Conservation (phyloP, 1,140 invertebrate species). For the Sycophaga agraensis region DNA sequence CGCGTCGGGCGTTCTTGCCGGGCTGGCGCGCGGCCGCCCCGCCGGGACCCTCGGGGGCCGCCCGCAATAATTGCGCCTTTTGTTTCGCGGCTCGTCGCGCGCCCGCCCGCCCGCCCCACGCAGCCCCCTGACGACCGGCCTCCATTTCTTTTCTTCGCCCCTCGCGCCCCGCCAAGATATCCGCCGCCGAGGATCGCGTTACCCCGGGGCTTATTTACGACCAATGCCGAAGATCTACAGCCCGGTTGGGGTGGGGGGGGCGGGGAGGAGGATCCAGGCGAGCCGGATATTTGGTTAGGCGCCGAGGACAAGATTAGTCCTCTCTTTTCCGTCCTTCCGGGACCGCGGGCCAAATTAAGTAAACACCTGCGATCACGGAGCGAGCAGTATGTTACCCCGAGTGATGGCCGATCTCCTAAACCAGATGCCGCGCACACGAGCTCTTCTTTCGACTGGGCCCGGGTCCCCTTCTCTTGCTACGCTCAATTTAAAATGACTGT, state of each 20-base stretch:
- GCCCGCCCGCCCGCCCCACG: too few relatives aligned
- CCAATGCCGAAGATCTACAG: constrained; percentile 11
- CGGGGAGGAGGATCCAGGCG: neutral
- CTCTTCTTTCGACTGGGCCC: too few relatives aligned
- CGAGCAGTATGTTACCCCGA: too few relatives aligned
- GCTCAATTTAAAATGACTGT: too few relatives aligned
- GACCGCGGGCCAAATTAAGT: neutral
- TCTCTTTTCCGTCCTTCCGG: constrained; percentile 22
- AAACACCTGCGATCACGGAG: constrained; percentile 12
- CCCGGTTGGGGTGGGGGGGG: too few relatives aligned
- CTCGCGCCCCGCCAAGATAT: neutral
- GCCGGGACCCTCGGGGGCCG: constrained; percentile 34
- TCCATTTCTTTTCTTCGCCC: constrained; percentile 30
- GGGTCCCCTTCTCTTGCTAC: too few relatives aligned
- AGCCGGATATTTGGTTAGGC: constrained; percentile 8
- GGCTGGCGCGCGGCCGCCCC: neutral
- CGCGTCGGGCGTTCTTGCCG: neutral
- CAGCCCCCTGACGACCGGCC: constrained; percentile 10
- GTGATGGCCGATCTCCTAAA: too few relatives aligned
- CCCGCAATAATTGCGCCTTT: constrained; percentile 54
- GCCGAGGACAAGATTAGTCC: constrained; percentile 19
- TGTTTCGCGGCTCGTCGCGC: constrained; percentile 41
- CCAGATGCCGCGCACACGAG: too few relatives aligned
- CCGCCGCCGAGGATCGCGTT: constrained; percentile 29
- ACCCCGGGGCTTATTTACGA: constrained; percentile 28